Evolutionary conservation across 2,888 invertebrate species (phyloP), one percentile per base, ranked within the genome.

Genomic region (Pollenia angustigena): DNA sequence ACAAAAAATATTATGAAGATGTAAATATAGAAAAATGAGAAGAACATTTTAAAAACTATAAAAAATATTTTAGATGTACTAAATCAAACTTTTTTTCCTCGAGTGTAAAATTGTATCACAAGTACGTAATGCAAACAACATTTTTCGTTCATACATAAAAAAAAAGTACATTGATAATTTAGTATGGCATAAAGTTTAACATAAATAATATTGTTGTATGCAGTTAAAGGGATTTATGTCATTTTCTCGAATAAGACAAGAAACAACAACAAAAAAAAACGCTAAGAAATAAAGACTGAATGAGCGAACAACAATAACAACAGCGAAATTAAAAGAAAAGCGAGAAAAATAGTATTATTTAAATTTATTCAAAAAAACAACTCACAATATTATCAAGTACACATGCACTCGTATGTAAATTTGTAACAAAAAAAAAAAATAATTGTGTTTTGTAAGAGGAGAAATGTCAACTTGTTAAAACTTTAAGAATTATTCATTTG

Each of bases 401-500:
- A 52, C 12, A 14, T 56, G 48, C 32, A 71, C n/a, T 64, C 48
- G 40, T 42, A 10, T 64, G 16, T 11, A 9, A 12, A 52, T 78
- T 44, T 64, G 62, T 62, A 71, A 44, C 32, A 23, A 50, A 32
- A 32, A 16, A n/a, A 40, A 66, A 42, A n/a, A 52, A 16, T 16
- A 62, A 80, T 32, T 56, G 50, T 58, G 11, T 81, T 75, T 52
- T 68, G 40, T 11, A 54, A 64, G 48, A 74, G 75, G 58, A 50
- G 81, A 71, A 78, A 83, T 89, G 88, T 88, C 88, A 88, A 85
- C 87, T 89, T 86, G 87, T 89, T 89, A 86, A 58, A 83, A 85
- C 75, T 84, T 56, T 40, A 87, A 71, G 85, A 85, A 88, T 87
- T 88, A 88, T 88, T 87, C 85, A 75, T 85, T 85, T 87, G 81